Evolutionary conservation across 2,888 invertebrate species (phyloP).

Genomic region (Drosophila paranaensis): DNA sequence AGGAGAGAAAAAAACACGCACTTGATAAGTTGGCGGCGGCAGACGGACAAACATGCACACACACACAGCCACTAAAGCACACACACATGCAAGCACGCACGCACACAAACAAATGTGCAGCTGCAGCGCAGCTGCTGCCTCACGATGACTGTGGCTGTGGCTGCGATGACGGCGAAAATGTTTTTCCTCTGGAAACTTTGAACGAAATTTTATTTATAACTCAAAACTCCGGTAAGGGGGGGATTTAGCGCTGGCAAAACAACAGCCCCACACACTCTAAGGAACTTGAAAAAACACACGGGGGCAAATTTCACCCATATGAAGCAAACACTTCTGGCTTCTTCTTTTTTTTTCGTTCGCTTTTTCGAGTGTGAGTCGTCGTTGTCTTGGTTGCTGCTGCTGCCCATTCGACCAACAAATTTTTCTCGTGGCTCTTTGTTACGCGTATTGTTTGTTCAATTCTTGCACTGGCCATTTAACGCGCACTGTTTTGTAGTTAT

Average conservation of each 20-base stretch:
- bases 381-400: slow-evolving; percentile 59
- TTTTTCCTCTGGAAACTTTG: slow-evolving; percentile 73
- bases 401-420: slow-evolving; percentile 72
- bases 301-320: slow-evolving; percentile 75
- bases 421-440: slow-evolving; percentile 59
- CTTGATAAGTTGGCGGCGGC: slow-evolving; percentile 43
- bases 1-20: slow-evolving; percentile 63
- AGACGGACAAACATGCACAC: slow-evolving; percentile 22
- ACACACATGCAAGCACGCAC: slow-evolving; percentile 41
- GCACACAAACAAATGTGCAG: slow-evolving; percentile 61
- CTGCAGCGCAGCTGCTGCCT: slow-evolving; percentile 67
- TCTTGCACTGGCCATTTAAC: slow-evolving; percentile 49
- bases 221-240: slow-evolving; percentile 71
- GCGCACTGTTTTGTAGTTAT: slow-evolving; percentile 29
- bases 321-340: slow-evolving; percentile 75
- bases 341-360: slow-evolving; percentile 71
- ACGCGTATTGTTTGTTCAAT: slow-evolving; percentile 20
- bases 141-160: slow-evolving; percentile 70
- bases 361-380: slow-evolving; percentile 68
- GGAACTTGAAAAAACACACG: slow-evolving; percentile 62
- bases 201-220: slow-evolving; percentile 81
- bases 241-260: slow-evolving; percentile 34
- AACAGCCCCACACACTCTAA: slow-evolving; percentile 43
- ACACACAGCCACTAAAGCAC: slow-evolving; percentile 4
- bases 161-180: slow-evolving; percentile 55